Evolutionary conservation across 2,113 vertebrate species (phyloP).

Genomic region (Odocoileus virginianus): DNA sequence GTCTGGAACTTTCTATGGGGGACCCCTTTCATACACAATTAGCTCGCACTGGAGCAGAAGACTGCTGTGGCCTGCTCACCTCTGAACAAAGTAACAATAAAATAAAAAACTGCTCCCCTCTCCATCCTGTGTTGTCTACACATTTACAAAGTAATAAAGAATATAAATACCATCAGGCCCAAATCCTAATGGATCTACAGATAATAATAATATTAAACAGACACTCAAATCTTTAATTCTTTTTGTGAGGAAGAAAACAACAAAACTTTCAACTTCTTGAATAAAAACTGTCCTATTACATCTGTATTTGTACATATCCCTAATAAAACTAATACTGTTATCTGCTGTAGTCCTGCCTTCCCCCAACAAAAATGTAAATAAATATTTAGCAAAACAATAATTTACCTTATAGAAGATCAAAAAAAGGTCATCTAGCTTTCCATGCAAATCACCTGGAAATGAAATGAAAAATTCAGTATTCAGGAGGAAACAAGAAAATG

Average conservation of each 20-base stretch:
- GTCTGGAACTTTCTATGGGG: slow-evolving; percentile 48
- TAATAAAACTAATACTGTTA: slow-evolving; percentile 22
- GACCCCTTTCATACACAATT: slow-evolving; percentile 20
- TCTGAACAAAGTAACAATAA: slow-evolving; percentile 36
- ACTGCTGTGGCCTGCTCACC: neutral
- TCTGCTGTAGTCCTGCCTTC: neutral
- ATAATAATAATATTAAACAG: slow-evolving; percentile 11
- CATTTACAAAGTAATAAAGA: neutral
- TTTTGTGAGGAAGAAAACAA: neutral
- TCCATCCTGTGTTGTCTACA: neutral
- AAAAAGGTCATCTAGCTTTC: slow-evolving; percentile 93
- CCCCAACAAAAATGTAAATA: slow-evolving; percentile 41
- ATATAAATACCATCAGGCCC: slow-evolving; percentile 1
- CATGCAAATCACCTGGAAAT: slow-evolving; percentile 93
- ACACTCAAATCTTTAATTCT: neutral
- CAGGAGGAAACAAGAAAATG: slow-evolving; percentile 24
- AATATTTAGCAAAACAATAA: slow-evolving; percentile 32
- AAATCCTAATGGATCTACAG: neutral
- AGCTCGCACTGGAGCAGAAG: slow-evolving; percentile 40
- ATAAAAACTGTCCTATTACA: neutral
- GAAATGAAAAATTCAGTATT: slow-evolving; percentile 49
- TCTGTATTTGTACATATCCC: neutral
- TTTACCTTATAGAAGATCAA: slow-evolving; percentile 98
- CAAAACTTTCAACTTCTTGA: slow-evolving; percentile 4
- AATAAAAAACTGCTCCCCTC: neutral